Conservation (phyloP, 2,797 vertebrate species). For the Pogoniulus pusillus region DNA sequence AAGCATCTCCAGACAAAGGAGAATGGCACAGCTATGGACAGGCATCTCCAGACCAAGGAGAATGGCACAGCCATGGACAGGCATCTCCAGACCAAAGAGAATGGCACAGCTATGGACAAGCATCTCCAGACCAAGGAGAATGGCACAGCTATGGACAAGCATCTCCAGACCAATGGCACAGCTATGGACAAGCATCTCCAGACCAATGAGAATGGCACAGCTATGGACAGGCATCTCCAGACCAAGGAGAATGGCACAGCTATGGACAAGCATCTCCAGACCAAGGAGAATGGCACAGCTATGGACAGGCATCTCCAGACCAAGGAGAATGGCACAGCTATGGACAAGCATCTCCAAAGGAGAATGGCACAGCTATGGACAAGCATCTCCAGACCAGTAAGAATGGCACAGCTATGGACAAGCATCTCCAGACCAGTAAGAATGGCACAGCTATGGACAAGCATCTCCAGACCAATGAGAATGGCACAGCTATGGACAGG, state of each 20-base stretch:
- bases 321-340: neutral
- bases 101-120: neutral
- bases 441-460: neutral
- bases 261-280: neutral
- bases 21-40: neutral
- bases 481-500: neutral
- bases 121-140: too few species aligned
- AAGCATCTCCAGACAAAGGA: too few species aligned
- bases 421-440: too few species aligned
- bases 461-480: too few species aligned
- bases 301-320: neutral
- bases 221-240: neutral
- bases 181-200: neutral
- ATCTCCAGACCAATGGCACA: too few species aligned
- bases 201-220: too few species aligned
- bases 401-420: neutral
- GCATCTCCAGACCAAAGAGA: too few species aligned
- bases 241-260: too few species aligned
- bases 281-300: too few species aligned
- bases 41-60: too few species aligned
- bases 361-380: neutral
- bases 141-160: neutral
- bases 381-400: too few species aligned
- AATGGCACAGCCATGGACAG: neutral
- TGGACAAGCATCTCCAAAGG: neutral